Percentiles rank a stretch among this genome's conserved stretches.
phyloP scores from a whole-genome alignment of 37 sponge, comb jelly and placozoan species.

The Crambe crambe region DNA sequence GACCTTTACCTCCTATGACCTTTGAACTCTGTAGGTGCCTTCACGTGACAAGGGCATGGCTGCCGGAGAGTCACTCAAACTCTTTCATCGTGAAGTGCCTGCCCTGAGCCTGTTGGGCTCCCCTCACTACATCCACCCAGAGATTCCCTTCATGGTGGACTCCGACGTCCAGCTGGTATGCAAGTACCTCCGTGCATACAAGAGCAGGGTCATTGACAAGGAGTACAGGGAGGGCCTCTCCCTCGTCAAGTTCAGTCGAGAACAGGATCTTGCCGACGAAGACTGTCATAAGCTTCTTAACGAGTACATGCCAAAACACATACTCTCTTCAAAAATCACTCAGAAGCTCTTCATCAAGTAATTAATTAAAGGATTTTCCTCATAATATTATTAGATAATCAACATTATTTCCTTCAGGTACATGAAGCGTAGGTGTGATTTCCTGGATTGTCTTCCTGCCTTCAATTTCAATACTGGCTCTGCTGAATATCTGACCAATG shows the following conservation, averaged over 20 bases:
- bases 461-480: slow-evolving; percentile 81
- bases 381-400: too few species aligned
- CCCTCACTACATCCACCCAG: slow-evolving; percentile 39
- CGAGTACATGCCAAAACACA: slow-evolving; percentile 53
- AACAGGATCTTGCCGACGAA: slow-evolving; percentile 26
- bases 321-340: slow-evolving; percentile 52
- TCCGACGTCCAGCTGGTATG: slow-evolving; percentile 81
- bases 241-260: slow-evolving; percentile 56
- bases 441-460: slow-evolving; percentile 61
- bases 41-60: slow-evolving; percentile 7
- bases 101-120: slow-evolving; percentile 60
- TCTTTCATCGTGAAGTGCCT: slow-evolving; percentile 54
- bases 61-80: slow-evolving; percentile 51
- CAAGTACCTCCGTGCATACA: slow-evolving; percentile 79
- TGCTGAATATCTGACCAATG: slow-evolving; percentile 42
- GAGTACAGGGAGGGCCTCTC: slow-evolving; percentile 54
- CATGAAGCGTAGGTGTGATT: slow-evolving; percentile 77
- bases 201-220: slow-evolving; percentile 47
- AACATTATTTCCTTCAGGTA: slow-evolving; percentile 58
- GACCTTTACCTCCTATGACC: background rate
- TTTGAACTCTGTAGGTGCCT: slow-evolving; percentile 17
- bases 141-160: slow-evolving; percentile 54
- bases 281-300: slow-evolving; percentile 64
- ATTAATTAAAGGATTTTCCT: too few species aligned
- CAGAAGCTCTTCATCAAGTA: slow-evolving; percentile 82